Percentiles rank a stretch among this genome's conserved stretches.
Evolutionary conservation across 2,113 vertebrate species (phyloP).

Genomic region (Prolemur simus): DNA sequence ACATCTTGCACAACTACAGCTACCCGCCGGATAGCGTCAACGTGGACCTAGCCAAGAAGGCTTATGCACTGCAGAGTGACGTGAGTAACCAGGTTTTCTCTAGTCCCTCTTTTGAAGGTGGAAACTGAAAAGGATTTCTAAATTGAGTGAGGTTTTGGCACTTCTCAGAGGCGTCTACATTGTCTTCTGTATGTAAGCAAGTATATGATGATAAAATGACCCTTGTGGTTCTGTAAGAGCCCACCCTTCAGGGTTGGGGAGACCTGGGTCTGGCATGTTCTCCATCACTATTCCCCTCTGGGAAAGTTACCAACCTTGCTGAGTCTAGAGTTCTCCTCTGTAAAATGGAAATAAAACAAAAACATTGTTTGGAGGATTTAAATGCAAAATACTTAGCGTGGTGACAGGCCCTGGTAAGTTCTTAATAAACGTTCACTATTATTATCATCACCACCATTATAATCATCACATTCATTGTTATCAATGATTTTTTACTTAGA

Average conservation of each 20-base stretch:
- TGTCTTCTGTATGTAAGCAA: background rate
- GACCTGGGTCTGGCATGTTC: too few species aligned
- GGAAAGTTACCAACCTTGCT: background rate
- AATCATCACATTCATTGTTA: background rate
- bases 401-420: background rate
- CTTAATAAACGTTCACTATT: background rate
- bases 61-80: constrained; percentile 90
- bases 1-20: constrained; percentile 84
- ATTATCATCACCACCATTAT: background rate
- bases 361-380: constrained; percentile 2
- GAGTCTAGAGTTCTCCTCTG: background rate
- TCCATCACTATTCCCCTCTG: background rate
- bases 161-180: background rate
- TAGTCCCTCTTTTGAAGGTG: background rate
- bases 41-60: constrained; percentile 90
- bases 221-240: background rate
- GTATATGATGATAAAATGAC: background rate
- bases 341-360: background rate
- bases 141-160: background rate
- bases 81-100: constrained; percentile 81
- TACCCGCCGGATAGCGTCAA: constrained; percentile 88
- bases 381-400: background rate
- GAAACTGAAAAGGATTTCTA: background rate
- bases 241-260: background rate
- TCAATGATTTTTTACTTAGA: background rate